Percentiles rank a stretch among this genome's conserved stretches.
These are phyloP conservation scores for Bellardia pandia DNA, from an alignment of 2,888 invertebrate species.

Conservation along the genomic window DNA sequence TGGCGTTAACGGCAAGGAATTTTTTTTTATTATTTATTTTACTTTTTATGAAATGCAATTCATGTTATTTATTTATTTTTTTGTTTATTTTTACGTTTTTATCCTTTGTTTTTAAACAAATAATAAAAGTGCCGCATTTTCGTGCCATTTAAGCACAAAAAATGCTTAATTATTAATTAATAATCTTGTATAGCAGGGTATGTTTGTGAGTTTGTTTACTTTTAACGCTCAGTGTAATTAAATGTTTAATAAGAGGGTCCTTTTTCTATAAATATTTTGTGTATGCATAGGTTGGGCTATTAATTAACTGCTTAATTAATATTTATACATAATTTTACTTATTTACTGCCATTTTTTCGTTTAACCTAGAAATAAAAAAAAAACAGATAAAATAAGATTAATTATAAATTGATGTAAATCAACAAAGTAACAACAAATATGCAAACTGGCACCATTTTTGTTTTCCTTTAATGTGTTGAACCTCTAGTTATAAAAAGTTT, in stretches of 20 bases:
- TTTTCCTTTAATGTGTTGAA: constrained; percentile 56
- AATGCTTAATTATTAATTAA: constrained; percentile 71
- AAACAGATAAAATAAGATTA: constrained; percentile 13
- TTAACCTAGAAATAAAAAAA: constrained; percentile 56
- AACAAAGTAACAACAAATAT: neutral
- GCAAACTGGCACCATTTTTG: constrained; percentile 37
- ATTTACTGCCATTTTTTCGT: constrained; percentile 40
- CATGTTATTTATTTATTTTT: constrained; percentile 52
- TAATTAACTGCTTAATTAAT: constrained; percentile 39
- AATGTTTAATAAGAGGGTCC: neutral
- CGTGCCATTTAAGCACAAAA: constrained; percentile 70
- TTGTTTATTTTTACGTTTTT: constrained; percentile 8
- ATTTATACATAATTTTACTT: constrained; percentile 25
- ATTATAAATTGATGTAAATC: neutral
- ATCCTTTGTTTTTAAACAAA: constrained; percentile 61
- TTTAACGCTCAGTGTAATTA: constrained; percentile 28
- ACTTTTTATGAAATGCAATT: constrained; percentile 47
- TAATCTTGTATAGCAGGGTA: constrained; percentile 3
- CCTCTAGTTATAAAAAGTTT: neutral
- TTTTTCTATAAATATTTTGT: constrained; percentile 15
- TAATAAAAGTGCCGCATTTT: constrained; percentile 65
- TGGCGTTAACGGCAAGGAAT: neutral
- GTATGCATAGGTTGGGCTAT: constrained; percentile 8
- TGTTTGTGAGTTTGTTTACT: constrained; percentile 3
- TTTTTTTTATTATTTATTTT: constrained; percentile 34